Evolutionary conservation across 2,888 invertebrate genomes (phyloP).

Genomic region (Andrena dorsata): DNA sequence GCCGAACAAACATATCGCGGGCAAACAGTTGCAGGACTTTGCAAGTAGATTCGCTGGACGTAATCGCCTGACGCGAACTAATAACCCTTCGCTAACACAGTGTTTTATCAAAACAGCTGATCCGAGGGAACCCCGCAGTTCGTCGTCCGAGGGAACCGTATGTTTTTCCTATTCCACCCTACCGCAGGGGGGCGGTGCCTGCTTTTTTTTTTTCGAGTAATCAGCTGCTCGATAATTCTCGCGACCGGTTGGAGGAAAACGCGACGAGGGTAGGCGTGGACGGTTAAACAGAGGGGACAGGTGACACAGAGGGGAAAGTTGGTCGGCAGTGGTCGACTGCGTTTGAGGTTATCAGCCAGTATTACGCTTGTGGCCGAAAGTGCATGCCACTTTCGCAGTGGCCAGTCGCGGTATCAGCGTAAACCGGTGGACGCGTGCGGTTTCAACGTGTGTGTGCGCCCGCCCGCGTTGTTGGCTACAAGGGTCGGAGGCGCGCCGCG

Average conservation of each 20-base stretch:
- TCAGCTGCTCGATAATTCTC: not conserved
- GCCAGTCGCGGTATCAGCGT: conserved; percentile 44
- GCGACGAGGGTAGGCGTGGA: conserved; percentile 14
- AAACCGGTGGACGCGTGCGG: conserved; percentile 38
- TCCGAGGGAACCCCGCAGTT: not conserved
- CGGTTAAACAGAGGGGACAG: conserved; percentile 46
- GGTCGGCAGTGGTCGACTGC: conserved; percentile 50
- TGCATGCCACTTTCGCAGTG: conserved; percentile 55
- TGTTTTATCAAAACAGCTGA: conserved; percentile 27
- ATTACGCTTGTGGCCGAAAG: conserved; percentile 64
- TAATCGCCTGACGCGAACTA: conserved; percentile 1
- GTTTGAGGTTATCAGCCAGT: conserved; percentile 68
- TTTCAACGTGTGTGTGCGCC: conserved; percentile 27
- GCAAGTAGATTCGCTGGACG: not conserved
- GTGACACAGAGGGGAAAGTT: conserved; percentile 46
- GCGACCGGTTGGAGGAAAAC: not conserved
- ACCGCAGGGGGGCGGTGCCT: too few relatives aligned
- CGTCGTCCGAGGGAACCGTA: not conserved
- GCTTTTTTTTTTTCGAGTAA: not conserved
- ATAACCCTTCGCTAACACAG: conserved; percentile 20
- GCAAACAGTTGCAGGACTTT: conserved; percentile 7
- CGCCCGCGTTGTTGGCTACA: conserved; percentile 26
- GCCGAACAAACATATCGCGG: not conserved
- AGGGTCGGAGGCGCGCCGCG: conserved; percentile 44
- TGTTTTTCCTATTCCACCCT: conserved; percentile 6